Base-by-base conservation (phyloP, 2,888 invertebrate species). In the Eupithecia tripunctaria region DNA sequence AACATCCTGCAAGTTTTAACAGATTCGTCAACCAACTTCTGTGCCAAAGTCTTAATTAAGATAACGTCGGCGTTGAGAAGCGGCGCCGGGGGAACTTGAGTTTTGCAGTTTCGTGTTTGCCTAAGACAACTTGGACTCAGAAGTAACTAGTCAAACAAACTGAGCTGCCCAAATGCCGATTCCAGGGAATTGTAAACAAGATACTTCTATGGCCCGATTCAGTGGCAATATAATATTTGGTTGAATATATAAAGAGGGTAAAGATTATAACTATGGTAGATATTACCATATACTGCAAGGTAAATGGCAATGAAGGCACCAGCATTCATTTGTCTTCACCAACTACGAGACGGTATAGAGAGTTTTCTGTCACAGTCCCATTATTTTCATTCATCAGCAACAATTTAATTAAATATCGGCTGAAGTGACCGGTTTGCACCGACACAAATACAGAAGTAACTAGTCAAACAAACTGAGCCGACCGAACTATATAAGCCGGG, bases 31-130 rank as follows among this genome's bases (percentile, higher is more conserved):
- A 84, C 78, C 60, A 90, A 87, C 84, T 90, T 86, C 79, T 71
- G 60, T 80, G 82, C 80, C 80, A 78, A 84, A 87, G 85, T 82
- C 85, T 90, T 89, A 91, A 91, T 91, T 91, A 91, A 91, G 91
- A 91, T 88, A 88, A 86, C 86, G 87, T 84, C 77, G 84, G 85
- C 84, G 87, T 84, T 82, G 78, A 81, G 84, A 81, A 84, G 82
- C 82, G 82, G 80, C 80, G 76, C 73, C 68, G 59, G 65, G 76
- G 82, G 82, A 82, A 82, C 84, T 85, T 80, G 76, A 92, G 87
- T 91, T 90, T 86, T 86, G 86, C 86, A 89, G 90, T 91, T 90
- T 87, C 85, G 84, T 91, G 89, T 92, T 93, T 92, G 89, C 90
- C 91, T 91, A 88, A 85, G 85, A 85, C 85, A 89, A 92, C 86